phyloP scores from a whole-genome alignment of 2,113 vertebrate species.

The Tringa solitaria region DNA sequence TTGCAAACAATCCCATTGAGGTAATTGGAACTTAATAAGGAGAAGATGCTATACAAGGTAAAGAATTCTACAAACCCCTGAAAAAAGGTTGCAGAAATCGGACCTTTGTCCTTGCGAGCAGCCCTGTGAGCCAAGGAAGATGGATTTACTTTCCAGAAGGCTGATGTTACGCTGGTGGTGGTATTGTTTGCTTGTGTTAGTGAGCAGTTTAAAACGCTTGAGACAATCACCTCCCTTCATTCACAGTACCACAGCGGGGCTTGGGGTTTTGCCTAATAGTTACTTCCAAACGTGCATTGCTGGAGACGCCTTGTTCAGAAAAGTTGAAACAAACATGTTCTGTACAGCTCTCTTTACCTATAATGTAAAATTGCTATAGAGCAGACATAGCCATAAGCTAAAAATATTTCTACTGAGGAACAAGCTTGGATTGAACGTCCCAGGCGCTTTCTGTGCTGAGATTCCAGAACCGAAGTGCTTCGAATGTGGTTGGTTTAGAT shows the following conservation, averaged over 20 bases:
- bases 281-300: not conserved
- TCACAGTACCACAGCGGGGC: not conserved
- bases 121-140: not conserved
- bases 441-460: not conserved
- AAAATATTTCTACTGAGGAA: not conserved
- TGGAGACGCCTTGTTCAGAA: not conserved
- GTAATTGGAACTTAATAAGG: not conserved
- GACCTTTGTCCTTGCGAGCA: not conserved
- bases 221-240: not conserved
- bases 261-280: not conserved
- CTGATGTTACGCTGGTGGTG: accelerated
- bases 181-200: not conserved
- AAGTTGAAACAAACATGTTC: not conserved
- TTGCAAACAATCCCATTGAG: not conserved
- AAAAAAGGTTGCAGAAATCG: not conserved
- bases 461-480: not conserved
- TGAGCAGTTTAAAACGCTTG: not conserved
- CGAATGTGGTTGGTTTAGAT: not conserved
- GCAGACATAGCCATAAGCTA: not conserved
- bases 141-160: not conserved
- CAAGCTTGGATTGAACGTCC: not conserved
- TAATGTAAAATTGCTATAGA: not conserved
- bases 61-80: not conserved
- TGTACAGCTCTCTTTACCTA: not conserved
- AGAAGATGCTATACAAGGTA: not conserved